Conservation (phyloP, 2,888 invertebrate species). For the Apodemia hepburni region DNA sequence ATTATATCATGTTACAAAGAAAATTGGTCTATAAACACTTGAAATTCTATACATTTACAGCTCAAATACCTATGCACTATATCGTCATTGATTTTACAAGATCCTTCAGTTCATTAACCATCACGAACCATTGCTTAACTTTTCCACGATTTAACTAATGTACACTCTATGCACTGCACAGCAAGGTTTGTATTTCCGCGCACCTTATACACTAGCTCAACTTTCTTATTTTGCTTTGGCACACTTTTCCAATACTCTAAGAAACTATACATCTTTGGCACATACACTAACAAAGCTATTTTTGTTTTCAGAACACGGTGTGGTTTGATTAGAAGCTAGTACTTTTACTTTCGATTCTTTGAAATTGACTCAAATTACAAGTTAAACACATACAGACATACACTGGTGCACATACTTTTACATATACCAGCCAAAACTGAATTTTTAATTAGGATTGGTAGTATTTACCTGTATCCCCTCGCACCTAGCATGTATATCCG, state of each 20-base stretch:
- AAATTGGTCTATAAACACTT: conserved; percentile 32
- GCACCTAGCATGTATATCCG: conserved; percentile 58
- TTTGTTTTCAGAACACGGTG: conserved; percentile 41
- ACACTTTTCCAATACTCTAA: conserved; percentile 50
- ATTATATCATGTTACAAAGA: conserved; percentile 23
- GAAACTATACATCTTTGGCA: conserved; percentile 56
- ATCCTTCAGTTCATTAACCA: conserved; percentile 43
- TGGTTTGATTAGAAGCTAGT: conserved; percentile 36
- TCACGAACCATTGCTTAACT: conserved; percentile 57
- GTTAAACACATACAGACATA: conserved; percentile 43
- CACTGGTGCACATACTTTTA: conserved; percentile 77
- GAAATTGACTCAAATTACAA: conserved; percentile 45
- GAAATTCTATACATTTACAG: conserved; percentile 25
- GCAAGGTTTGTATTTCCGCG: conserved; percentile 69
- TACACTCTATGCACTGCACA: conserved; percentile 71
- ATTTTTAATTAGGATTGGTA: conserved; percentile 42
- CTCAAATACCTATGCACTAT: conserved; percentile 45
- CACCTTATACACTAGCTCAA: conserved; percentile 59
- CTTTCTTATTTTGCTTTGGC: conserved; percentile 54
- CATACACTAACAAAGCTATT: conserved; percentile 50
- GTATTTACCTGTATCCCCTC: conserved; percentile 40
- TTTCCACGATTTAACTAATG: conserved; percentile 52
- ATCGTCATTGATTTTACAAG: conserved; percentile 37
- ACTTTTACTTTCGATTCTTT: conserved; percentile 29
- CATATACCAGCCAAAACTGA: conserved; percentile 74